Conservation (phyloP, 1,140 invertebrate genomes). For the Heliconius congener region DNA sequence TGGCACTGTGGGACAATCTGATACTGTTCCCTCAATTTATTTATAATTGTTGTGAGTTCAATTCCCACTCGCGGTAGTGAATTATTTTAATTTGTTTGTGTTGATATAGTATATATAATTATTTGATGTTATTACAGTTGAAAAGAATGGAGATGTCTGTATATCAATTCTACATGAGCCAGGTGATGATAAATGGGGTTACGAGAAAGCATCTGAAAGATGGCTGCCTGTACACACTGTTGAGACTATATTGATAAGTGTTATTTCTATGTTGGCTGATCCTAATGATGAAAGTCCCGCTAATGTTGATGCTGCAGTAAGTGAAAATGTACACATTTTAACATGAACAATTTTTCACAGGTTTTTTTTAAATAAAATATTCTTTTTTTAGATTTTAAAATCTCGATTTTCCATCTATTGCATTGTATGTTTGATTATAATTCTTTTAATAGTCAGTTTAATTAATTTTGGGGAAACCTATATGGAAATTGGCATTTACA, state of each 20-base stretch:
- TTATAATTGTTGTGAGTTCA: too few species aligned
- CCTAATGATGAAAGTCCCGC: slow-evolving; percentile 99
- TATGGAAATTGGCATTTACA: too few species aligned
- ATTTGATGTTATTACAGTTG: slow-evolving; percentile 86
- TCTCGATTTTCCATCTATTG: too few species aligned
- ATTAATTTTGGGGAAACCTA: too few species aligned
- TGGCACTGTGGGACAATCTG: too few species aligned
- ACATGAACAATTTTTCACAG: neutral
- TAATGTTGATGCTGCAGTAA: slow-evolving; percentile 99
- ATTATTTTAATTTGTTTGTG: too few species aligned
- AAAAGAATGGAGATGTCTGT: slow-evolving; percentile 99
- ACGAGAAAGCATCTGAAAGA: slow-evolving; percentile 99
- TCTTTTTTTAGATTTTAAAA: neutral
- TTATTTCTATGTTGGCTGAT: slow-evolving; percentile 99
- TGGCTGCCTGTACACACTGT: slow-evolving; percentile 99
- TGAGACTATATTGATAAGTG: slow-evolving; percentile 99
- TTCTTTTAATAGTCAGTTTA: too few species aligned
- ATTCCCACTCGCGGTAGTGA: too few species aligned
- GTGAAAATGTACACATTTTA: slow-evolving; percentile 60
- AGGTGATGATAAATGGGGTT: slow-evolving; percentile 99
- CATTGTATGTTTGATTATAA: too few species aligned
- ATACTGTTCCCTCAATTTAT: too few species aligned
- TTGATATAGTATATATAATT: slow-evolving; percentile 13
- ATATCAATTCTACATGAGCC: slow-evolving; percentile 99
- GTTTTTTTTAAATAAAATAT: neutral